Base-by-base conservation (phyloP, 2,888 invertebrate species). In the Erynnis tages region DNA sequence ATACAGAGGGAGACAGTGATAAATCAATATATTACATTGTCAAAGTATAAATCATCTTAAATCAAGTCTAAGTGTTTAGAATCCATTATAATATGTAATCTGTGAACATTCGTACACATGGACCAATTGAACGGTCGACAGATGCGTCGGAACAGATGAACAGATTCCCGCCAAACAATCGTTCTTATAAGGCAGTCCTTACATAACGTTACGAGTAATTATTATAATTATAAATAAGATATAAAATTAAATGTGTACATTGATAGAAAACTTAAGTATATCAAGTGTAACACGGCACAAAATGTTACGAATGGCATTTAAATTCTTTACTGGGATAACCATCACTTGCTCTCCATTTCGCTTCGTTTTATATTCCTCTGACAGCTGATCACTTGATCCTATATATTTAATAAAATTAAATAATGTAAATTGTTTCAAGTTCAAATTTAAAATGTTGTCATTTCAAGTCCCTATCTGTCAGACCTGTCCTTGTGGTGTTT, bases 21-120 rank as follows among this genome's bases (percentile, higher is more conserved):
- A 48, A 52, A 56, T 48, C 47, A 40, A 41, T 56, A 50, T 56
- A 54, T 56, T 56, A 58, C 45, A 53, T 53, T 61, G 71, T 66
- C 76, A 76, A 79, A 76, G 71, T 69, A 79, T 76, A 79, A 77
- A 75, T 78, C 79, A 82, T 50, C 50, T 50, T 50, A 50, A n/a
- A 50, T 35, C 41, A 43, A 43, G 34, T 50, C 50, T 43, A 50
- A 50, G 50, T 50, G 50, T 50, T 43, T 35, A 43, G 32, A 43
- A 43, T 43, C 27, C 50, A 43, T 35, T 50, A 49, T 35, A 43
- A 35, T 27, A 43, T 43, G 50, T 43, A 35, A 50, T 35, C 50
- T 19, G 43, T 50, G 43, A 43, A 43, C 43, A 43, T 50, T 50
- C 5, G 27, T 43, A 43, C 21, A 43, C 43, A 34, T 29, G 50